phyloP scores from a whole-genome alignment of 2,113 vertebrate species.

The Pygoscelis antarcticus region DNA sequence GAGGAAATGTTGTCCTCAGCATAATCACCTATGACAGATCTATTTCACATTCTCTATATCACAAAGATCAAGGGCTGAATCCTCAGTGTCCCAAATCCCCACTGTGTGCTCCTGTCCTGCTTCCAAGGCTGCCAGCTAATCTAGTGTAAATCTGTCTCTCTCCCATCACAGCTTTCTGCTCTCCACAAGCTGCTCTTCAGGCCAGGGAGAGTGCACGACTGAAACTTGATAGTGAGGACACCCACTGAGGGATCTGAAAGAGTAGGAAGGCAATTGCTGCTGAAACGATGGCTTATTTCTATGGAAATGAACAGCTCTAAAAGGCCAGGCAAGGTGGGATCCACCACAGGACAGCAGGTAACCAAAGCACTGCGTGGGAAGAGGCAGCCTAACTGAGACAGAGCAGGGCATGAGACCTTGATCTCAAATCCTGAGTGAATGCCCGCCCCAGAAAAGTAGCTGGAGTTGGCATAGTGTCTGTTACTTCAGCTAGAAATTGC shows the following conservation, averaged over 20 bases:
- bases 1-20: not conserved
- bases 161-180: not conserved
- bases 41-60: not conserved
- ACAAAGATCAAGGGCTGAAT: not conserved
- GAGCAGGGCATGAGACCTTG: not conserved
- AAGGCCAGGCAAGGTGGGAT: not conserved
- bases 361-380: not conserved
- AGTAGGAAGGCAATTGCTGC: not conserved
- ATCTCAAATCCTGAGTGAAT: not conserved
- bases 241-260: not conserved
- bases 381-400: not conserved
- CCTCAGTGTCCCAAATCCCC: constrained; percentile 35
- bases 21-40: not conserved
- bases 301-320: not conserved
- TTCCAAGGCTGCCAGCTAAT: constrained; percentile 47
- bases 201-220: not conserved
- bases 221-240: not conserved
- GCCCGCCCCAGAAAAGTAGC: not conserved
- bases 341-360: not conserved
- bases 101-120: not conserved
- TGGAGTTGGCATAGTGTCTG: not conserved
- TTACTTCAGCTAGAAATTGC: not conserved
- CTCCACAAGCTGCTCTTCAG: not conserved
- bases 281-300: not conserved
- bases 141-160: constrained; percentile 31